phyloP scores from a whole-genome alignment of 2,797 vertebrate species.

The Eulemur mongoz region DNA sequence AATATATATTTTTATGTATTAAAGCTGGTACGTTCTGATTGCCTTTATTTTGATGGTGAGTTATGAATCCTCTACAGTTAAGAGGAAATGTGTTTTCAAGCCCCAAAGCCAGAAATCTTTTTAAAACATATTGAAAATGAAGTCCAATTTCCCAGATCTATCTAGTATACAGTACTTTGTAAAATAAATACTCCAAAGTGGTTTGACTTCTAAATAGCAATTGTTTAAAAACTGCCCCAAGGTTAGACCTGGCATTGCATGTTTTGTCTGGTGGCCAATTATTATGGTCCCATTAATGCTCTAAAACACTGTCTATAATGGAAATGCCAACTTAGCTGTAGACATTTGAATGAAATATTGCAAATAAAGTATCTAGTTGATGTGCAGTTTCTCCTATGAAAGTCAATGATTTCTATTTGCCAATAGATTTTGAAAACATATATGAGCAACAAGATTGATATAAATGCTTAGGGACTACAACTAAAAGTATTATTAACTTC shows the following conservation, averaged over 20 bases:
- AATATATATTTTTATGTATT: slow-evolving; percentile 54
- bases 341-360: slow-evolving; percentile 66
- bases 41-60: slow-evolving; percentile 62
- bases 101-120: slow-evolving; percentile 71
- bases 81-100: slow-evolving; percentile 68
- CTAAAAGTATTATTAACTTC: slow-evolving; percentile 38
- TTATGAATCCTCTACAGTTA: slow-evolving; percentile 62
- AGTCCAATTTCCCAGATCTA: slow-evolving; percentile 56
- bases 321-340: slow-evolving; percentile 52
- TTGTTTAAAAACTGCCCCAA: slow-evolving; percentile 56
- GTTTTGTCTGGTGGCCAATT: slow-evolving; percentile 69
- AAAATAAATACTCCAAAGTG: slow-evolving; percentile 75
- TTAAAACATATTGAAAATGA: slow-evolving; percentile 69
- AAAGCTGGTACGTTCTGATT: slow-evolving; percentile 46
- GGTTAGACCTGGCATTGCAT: slow-evolving; percentile 41
- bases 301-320: slow-evolving; percentile 69
- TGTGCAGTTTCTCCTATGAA: slow-evolving; percentile 42
- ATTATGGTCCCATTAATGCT: slow-evolving; percentile 68
- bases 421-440: slow-evolving; percentile 50
- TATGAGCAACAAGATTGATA: slow-evolving; percentile 33
- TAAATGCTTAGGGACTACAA: slow-evolving; percentile 24
- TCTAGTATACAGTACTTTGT: slow-evolving; percentile 51
- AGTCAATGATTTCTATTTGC: slow-evolving; percentile 39
- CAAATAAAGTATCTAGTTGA: slow-evolving; percentile 55
- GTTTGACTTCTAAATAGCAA: slow-evolving; percentile 69